Evolutionary conservation across 2,797 vertebrate genomes (phyloP).

Genomic region (Artibeus lituratus): DNA sequence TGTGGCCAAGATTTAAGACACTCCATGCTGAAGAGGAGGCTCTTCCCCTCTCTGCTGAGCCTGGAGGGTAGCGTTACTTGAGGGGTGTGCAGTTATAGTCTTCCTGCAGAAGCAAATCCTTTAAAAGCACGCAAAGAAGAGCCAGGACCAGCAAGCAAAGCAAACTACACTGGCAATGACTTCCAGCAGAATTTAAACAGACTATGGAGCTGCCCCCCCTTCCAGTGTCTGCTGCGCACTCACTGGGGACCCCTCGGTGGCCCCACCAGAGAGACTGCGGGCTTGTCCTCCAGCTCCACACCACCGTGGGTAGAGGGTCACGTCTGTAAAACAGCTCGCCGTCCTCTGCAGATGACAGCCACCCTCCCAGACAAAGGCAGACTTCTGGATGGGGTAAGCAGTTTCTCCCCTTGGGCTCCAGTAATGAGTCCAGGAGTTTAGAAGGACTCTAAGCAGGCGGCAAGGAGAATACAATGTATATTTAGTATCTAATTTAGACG

Average conservation of each 20-base stretch:
- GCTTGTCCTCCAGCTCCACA: background rate
- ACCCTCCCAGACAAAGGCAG: background rate
- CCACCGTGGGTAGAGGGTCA: background rate
- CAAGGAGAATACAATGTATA: slow-evolving; percentile 67
- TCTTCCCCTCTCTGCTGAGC: background rate
- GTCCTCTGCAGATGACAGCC: background rate
- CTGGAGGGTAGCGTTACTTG: background rate
- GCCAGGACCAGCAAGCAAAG: background rate
- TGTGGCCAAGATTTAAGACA: background rate
- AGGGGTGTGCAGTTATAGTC: background rate
- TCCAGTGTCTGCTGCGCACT: background rate
- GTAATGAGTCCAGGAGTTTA: slow-evolving; percentile 54
- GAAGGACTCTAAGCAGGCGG: slow-evolving; percentile 54
- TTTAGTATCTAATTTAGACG: slow-evolving; percentile 69
- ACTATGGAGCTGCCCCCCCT: background rate
- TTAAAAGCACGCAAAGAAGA: background rate
- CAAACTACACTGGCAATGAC: background rate
- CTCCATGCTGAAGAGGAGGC: background rate
- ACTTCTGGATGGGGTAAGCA: background rate
- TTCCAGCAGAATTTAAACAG: background rate
- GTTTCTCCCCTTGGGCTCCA: slow-evolving; percentile 23
- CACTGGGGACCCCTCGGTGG: background rate
- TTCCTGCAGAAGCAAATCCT: background rate
- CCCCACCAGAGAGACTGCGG: background rate
- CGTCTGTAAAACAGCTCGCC: background rate